Conservation (phyloP, 2,888 invertebrate species). For the Pollenia labialis region DNA sequence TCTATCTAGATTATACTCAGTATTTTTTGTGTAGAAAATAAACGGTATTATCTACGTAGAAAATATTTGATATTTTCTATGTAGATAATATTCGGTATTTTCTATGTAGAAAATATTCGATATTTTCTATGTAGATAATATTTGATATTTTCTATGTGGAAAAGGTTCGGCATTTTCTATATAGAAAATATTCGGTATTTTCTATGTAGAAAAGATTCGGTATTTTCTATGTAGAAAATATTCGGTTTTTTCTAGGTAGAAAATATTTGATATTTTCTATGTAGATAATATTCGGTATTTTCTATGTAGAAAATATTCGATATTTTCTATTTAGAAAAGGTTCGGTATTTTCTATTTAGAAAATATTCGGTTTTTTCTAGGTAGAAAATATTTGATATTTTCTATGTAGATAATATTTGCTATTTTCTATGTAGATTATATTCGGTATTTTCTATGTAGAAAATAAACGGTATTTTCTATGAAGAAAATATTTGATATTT, state of each 20-base stretch:
- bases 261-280: background rate
- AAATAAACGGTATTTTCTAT: background rate
- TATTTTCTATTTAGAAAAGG: slow-evolving; percentile 14
- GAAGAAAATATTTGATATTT: background rate
- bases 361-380: background rate
- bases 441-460: background rate
- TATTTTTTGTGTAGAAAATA: slow-evolving; percentile 15
- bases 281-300: slow-evolving; percentile 3
- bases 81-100: slow-evolving; percentile 11
- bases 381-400: background rate
- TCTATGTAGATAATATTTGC: background rate
- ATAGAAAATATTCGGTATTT: background rate
- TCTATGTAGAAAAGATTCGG: background rate
- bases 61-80: slow-evolving; percentile 4
- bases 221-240: background rate
- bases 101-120: slow-evolving; percentile 4
- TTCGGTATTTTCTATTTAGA: background rate
- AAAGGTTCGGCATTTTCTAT: background rate
- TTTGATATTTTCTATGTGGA: background rate
- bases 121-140: slow-evolving; percentile 19
- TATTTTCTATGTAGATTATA: slow-evolving; percentile 1
- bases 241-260: background rate
- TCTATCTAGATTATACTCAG: background rate
- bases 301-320: slow-evolving; percentile 2
- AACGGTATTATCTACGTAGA: background rate